These are phyloP conservation scores for Hymenopus coronatus DNA, from an alignment of 2,888 invertebrate species.

Conservation along the genomic window DNA sequence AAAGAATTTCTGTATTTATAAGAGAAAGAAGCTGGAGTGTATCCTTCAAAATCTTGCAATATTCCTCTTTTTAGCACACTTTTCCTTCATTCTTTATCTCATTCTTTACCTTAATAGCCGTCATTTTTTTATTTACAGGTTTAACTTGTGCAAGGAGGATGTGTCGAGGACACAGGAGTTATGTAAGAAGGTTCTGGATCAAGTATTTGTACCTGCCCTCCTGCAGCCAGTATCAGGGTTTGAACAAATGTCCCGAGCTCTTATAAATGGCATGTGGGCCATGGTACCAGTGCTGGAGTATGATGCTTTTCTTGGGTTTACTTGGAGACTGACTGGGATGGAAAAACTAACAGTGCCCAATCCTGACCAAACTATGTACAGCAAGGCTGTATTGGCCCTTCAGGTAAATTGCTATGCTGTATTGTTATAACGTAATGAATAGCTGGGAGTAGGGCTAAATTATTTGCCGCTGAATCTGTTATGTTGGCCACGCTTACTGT, in stretches of 20 bases:
- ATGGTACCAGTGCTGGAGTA: slow-evolving; percentile 62
- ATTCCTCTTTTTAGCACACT: too few species aligned
- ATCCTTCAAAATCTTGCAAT: too few species aligned
- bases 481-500: too few species aligned
- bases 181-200: slow-evolving; percentile 54
- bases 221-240: slow-evolving; percentile 61
- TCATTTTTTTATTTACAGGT: slow-evolving; percentile 36
- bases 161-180: slow-evolving; percentile 58
- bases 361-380: slow-evolving; percentile 37
- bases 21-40: too few species aligned
- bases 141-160: slow-evolving; percentile 41
- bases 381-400: slow-evolving; percentile 41
- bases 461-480: too few species aligned
- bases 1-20: too few species aligned
- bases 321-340: slow-evolving; percentile 55
- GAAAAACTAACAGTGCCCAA: slow-evolving; percentile 34
- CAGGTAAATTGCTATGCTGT: slow-evolving; percentile 44
- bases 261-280: slow-evolving; percentile 68
- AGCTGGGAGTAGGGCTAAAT: too few species aligned
- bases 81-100: too few species aligned
- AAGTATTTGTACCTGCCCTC: slow-evolving; percentile 61
- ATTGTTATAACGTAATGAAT: slow-evolving; percentile 42
- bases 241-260: slow-evolving; percentile 59
- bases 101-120: too few species aligned
- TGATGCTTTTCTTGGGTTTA: slow-evolving; percentile 56